These are phyloP conservation scores for Mastigias papua DNA, from an alignment of 30 jellyfish, hydroid and myxozoan species.

Conservation along the genomic window DNA sequence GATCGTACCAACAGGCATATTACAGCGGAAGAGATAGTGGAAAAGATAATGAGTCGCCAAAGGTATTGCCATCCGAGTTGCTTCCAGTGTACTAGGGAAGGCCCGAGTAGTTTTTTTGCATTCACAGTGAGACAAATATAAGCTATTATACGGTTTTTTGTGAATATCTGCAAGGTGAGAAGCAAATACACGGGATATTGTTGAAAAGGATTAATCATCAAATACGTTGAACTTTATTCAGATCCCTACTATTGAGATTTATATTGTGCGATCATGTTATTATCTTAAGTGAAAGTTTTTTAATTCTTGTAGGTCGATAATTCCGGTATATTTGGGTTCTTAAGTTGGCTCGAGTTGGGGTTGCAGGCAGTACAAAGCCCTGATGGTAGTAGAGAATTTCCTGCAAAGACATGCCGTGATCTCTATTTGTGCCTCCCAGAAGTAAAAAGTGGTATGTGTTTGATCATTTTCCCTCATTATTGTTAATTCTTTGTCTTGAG, in stretches of 20 bases:
- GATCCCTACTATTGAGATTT: not conserved
- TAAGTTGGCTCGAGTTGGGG: conserved; percentile 71
- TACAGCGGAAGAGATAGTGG: conserved; percentile 51
- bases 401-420: conserved; percentile 93
- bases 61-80: conserved; percentile 26
- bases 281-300: not conserved
- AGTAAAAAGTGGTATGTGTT: conserved; percentile 64
- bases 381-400: conserved; percentile 83
- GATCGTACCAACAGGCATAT: conserved; percentile 34
- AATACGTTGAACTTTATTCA: too few species aligned
- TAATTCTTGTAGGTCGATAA: conserved; percentile 24
- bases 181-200: too few species aligned
- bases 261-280: not conserved
- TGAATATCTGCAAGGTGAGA: too few species aligned
- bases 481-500: too few species aligned
- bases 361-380: conserved; percentile 82
- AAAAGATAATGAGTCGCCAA: conserved; percentile 43
- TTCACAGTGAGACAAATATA: too few species aligned
- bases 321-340: conserved; percentile 50
- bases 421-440: conserved; percentile 87
- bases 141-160: too few species aligned
- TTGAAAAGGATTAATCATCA: too few species aligned
- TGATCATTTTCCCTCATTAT: not conserved
- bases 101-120: too few species aligned
- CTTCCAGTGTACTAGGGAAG: too few species aligned